phyloP scores from a whole-genome alignment of 2,888 invertebrate species.

The Ernsta delagoae region DNA sequence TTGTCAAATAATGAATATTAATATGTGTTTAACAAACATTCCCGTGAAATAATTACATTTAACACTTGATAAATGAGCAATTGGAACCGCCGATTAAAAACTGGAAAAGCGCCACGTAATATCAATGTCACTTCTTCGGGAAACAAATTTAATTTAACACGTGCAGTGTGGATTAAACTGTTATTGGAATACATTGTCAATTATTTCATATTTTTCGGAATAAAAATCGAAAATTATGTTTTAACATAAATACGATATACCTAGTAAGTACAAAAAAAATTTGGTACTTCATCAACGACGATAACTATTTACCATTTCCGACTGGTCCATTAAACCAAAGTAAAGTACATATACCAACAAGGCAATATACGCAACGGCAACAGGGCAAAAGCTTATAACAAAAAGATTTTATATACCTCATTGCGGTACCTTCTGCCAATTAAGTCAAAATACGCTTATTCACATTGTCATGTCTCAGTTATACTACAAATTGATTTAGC shows the following conservation, averaged over 20 bases:
- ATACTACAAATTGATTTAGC: neutral
- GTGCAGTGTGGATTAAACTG: constrained; percentile 20
- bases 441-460: too few relatives aligned
- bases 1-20: neutral
- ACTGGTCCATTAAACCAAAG: too few relatives aligned
- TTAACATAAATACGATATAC: constrained; percentile 5
- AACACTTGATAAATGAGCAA: constrained; percentile 23
- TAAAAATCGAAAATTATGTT: constrained; percentile 8
- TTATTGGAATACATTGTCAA: constrained; percentile 20
- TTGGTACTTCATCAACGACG: too few relatives aligned
- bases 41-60: constrained; percentile 16
- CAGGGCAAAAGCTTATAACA: too few relatives aligned
- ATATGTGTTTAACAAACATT: neutral
- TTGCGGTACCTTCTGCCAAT: too few relatives aligned
- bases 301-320: too few relatives aligned
- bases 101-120: constrained; percentile 21
- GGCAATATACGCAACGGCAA: too few relatives aligned
- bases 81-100: constrained; percentile 21
- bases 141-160: constrained; percentile 28
- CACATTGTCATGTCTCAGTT: neutral
- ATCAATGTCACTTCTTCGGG: constrained; percentile 23
- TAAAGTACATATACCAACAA: too few relatives aligned
- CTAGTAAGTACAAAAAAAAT: neutral
- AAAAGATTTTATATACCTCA: too few relatives aligned
- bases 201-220: constrained; percentile 15